These are phyloP conservation scores for Dipus sagitta DNA, from an alignment of 2,797 vertebrate species.

Conservation along the genomic window DNA sequence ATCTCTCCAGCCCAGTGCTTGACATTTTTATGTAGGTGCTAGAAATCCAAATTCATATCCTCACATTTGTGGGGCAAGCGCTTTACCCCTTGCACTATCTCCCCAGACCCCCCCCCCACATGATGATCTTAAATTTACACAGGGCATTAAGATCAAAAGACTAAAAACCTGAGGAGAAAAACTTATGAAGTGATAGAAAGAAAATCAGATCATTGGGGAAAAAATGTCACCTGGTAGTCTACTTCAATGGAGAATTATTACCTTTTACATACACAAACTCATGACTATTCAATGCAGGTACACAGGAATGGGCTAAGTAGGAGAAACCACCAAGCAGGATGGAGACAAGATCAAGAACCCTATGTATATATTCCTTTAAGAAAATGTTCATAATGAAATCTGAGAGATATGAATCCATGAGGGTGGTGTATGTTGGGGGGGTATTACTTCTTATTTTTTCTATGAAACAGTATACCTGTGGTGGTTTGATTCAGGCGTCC, in stretches of 20 bases:
- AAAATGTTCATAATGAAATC: not conserved
- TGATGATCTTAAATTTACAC: not conserved
- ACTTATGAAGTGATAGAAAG: constrained; percentile 29
- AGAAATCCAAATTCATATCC: too few species aligned
- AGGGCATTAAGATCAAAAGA: constrained; percentile 12
- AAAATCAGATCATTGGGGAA: not conserved
- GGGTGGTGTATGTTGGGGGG: too few species aligned
- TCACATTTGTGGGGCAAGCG: too few species aligned
- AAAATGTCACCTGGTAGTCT: not conserved
- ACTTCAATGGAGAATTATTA: not conserved
- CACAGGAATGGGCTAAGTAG: not conserved
- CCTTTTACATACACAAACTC: not conserved
- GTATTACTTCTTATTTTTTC: not conserved
- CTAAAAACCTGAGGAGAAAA: constrained; percentile 1
- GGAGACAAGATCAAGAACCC: not conserved
- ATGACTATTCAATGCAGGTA: not conserved
- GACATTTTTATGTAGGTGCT: too few species aligned
- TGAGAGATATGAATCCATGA: not conserved
- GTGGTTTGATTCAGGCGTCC: too few species aligned
- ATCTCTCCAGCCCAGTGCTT: too few species aligned
- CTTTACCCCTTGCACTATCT: too few species aligned
- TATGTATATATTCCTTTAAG: not conserved
- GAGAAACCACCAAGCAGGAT: not conserved
- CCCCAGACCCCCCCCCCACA: not conserved
- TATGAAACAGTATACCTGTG: not conserved